Percentiles rank a stretch among this genome's conserved stretches.
phyloP scores from a whole-genome alignment of 2,113 vertebrate genomes.

The Centropristis striata region DNA sequence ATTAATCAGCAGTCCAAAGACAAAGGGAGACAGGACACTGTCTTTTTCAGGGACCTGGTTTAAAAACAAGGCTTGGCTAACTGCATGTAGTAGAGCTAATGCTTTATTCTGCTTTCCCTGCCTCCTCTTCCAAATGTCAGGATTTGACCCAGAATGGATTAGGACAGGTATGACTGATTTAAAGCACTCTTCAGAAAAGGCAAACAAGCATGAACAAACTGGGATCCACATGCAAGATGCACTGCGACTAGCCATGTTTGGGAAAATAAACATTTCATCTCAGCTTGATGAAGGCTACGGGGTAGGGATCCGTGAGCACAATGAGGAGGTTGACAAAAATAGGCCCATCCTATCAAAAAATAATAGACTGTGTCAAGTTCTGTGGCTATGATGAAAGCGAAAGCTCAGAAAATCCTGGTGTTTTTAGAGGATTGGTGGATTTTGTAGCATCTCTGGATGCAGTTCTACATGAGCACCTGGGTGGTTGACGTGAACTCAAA shows the following conservation, averaged over 20 bases:
- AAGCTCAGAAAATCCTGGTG: background rate
- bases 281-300: background rate
- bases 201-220: background rate
- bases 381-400: background rate
- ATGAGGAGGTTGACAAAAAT: background rate
- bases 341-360: background rate
- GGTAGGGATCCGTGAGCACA: background rate
- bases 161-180: too few species aligned
- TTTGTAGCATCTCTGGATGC: background rate
- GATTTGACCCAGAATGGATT: too few species aligned
- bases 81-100: too few species aligned
- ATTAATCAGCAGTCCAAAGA: background rate
- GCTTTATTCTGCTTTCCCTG: too few species aligned
- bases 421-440: background rate
- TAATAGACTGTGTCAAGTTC: background rate
- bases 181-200: background rate
- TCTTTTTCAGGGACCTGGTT: too few species aligned
- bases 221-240: background rate
- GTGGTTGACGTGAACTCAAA: too few species aligned
- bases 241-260: background rate
- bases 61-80: too few species aligned
- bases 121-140: too few species aligned
- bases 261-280: background rate
- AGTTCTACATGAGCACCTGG: background rate
- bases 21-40: background rate